These are phyloP conservation scores for Hydractinia symbiolongicarpus DNA, from an alignment of 30 jellyfish, hydroid and myxozoan genomes.

Conservation along the genomic window DNA sequence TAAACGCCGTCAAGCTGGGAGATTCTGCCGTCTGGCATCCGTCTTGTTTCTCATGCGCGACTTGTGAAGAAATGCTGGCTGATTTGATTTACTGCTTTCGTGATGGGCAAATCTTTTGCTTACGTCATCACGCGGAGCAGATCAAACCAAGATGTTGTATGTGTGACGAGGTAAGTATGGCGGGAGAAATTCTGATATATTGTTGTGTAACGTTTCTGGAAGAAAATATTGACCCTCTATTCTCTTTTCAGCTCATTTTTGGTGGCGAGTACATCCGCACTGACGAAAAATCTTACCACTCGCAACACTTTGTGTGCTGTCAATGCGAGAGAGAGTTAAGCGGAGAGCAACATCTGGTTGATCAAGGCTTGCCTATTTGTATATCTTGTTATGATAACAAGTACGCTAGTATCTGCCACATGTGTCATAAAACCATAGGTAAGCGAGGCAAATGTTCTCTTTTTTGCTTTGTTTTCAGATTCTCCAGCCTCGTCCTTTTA, in stretches of 20 bases:
- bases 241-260: constrained; percentile 57
- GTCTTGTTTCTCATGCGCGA: constrained; percentile 67
- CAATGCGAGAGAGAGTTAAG: constrained; percentile 75
- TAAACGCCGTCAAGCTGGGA: constrained; percentile 58
- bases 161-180: constrained; percentile 89
- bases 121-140: constrained; percentile 86
- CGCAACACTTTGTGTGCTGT: constrained; percentile 86
- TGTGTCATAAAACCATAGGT: constrained; percentile 66
- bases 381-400: constrained; percentile 79
- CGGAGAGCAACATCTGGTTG: constrained; percentile 90
- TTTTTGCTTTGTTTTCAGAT: too few species aligned
- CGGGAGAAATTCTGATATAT: neutral
- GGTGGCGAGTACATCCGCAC: constrained; percentile 90
- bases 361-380: constrained; percentile 89
- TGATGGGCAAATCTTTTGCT: constrained; percentile 71
- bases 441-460: neutral
- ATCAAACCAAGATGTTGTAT: constrained; percentile 82
- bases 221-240: neutral
- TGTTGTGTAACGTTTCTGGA: neutral
- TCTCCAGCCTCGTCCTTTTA: too few species aligned
- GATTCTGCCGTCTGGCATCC: constrained; percentile 95
- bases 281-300: constrained; percentile 75
- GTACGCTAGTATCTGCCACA: constrained; percentile 77
- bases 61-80: constrained; percentile 79
- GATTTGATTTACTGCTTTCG: constrained; percentile 62